Conservation (phyloP, 37 sponge, comb jelly and placozoan genomes). For the Ianthella basta region DNA sequence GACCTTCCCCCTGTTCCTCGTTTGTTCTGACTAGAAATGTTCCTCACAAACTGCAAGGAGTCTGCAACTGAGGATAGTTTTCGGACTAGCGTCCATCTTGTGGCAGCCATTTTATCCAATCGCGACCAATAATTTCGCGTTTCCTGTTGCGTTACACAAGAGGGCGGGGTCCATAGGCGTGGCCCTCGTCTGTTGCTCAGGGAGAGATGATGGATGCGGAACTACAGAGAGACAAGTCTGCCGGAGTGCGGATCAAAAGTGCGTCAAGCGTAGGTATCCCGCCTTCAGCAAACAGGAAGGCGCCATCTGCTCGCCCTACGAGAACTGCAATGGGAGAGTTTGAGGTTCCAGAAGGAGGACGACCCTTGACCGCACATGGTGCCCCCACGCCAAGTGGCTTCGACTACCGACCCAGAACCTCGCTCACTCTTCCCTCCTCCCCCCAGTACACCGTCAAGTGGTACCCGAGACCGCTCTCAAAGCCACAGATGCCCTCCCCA, state of each 20-base stretch:
- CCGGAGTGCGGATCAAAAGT: constrained; percentile 20
- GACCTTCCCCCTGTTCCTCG: constrained; percentile 92
- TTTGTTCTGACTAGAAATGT: constrained; percentile 41
- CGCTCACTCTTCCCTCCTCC: not conserved
- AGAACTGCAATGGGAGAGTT: constrained; percentile 65
- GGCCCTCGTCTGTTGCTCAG: not conserved
- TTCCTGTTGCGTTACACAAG: not conserved
- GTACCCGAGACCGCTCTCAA: not conserved
- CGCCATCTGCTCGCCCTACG: not conserved
- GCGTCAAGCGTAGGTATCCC: not conserved
- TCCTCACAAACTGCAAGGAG: not conserved
- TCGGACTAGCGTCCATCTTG: not conserved
- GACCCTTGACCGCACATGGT: constrained; percentile 44
- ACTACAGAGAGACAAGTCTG: not conserved
- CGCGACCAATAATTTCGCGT: not conserved
- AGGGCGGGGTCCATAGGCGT: constrained; percentile 4
- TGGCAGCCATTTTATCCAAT: constrained; percentile 8
- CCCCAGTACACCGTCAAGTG: constrained; percentile 32
- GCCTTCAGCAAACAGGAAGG: not conserved
- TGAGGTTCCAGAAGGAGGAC: constrained; percentile 37
- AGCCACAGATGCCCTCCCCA: constrained; percentile 27
- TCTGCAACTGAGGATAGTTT: not conserved
- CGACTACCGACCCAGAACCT: constrained; percentile 30
- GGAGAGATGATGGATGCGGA: constrained; percentile 4
- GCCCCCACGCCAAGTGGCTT: constrained; percentile 28